These are phyloP conservation scores for Actinostola sp. DNA, from an alignment of 92 coral and sea anemone genomes.

Conservation along the genomic window DNA sequence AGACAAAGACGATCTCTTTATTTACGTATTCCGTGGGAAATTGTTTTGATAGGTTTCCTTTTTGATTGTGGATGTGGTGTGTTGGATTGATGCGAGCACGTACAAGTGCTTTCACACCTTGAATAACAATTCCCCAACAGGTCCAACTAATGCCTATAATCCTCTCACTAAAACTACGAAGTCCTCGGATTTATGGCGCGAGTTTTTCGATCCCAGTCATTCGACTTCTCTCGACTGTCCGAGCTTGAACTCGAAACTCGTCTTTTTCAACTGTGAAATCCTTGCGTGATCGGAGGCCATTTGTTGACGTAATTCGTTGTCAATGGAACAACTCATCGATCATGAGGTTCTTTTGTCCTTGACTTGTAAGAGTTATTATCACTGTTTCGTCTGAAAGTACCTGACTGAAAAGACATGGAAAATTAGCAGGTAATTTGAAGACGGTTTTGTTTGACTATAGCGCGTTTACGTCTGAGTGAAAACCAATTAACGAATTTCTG, in stretches of 20 bases:
- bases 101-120: no score
- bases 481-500: no score
- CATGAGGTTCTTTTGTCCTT: constrained; percentile 6
- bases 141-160: no score
- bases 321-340: constrained; percentile 15
- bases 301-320: neutral
- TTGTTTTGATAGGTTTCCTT: no score
- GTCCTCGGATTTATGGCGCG: no score
- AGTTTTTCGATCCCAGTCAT: no score
- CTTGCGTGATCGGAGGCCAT: constrained; percentile 3
- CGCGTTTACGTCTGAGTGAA: neutral
- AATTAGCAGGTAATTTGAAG: neutral
- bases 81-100: no score
- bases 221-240: neutral
- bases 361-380: neutral
- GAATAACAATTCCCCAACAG: no score
- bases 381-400: constrained; percentile 6
- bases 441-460: neutral
- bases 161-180: no score
- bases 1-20: no score
- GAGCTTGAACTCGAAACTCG: neutral
- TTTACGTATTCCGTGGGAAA: no score
- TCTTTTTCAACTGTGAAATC: neutral
- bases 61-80: no score
- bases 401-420: neutral